Evolutionary conservation across 2,797 vertebrate species (phyloP).

Genomic region (Valencia hispanica): DNA sequence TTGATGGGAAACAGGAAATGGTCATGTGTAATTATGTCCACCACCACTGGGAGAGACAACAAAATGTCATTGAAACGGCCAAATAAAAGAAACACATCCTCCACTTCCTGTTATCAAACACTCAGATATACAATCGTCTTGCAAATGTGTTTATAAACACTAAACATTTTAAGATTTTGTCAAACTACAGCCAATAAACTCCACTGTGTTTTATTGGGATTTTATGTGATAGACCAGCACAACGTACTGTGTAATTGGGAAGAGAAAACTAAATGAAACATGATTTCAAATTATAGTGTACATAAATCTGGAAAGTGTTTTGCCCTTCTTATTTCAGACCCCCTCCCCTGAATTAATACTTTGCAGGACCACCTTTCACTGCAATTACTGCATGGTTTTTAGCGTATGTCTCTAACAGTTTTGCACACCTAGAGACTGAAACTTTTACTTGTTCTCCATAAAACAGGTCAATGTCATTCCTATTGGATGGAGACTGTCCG

Average conservation of each 20-base stretch:
- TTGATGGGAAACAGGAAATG: slow-evolving; percentile 80
- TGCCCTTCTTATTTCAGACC: neutral
- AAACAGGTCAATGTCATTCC: neutral
- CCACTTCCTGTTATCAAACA: slow-evolving; percentile 58
- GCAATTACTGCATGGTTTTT: neutral
- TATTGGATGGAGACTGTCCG: neutral
- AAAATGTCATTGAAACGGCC: slow-evolving; percentile 65
- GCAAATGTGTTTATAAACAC: neutral
- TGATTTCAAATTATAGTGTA: neutral
- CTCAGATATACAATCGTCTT: neutral
- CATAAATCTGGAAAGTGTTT: neutral
- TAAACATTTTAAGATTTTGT: neutral
- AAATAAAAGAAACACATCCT: slow-evolving; percentile 37
- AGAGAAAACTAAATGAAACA: neutral
- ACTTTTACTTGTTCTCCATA: neutral
- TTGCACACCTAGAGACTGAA: neutral
- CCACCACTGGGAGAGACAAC: slow-evolving; percentile 61
- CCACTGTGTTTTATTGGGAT: neutral
- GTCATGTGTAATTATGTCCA: slow-evolving; percentile 61
- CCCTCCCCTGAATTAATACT: neutral
- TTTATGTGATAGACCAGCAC: neutral
- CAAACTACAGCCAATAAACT: neutral
- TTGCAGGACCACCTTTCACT: neutral
- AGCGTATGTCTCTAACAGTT: neutral
- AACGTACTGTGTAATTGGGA: neutral